These are phyloP conservation scores for Silurus aristotelis DNA, from an alignment of 2,797 vertebrate species.

Conservation along the genomic window DNA sequence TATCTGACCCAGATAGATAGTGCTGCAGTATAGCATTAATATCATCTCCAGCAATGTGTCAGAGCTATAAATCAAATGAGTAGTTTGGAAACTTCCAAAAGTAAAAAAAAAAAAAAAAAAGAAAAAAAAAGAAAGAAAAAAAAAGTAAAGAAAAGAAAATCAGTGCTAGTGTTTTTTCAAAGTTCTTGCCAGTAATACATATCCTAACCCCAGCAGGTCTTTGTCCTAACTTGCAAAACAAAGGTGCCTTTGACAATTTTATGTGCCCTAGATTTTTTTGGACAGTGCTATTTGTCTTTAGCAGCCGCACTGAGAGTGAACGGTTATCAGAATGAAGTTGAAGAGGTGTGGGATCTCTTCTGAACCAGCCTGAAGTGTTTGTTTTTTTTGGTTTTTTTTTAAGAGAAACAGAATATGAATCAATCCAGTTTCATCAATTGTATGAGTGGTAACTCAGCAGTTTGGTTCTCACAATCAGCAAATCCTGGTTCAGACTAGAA, in stretches of 20 bases:
- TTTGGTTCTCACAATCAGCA: neutral
- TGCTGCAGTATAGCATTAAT: constrained; percentile 15
- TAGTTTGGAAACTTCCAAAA: neutral
- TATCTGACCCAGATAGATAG: constrained; percentile 35
- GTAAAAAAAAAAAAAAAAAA: neutral
- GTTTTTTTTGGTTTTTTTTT: neutral
- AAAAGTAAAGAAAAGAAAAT: neutral
- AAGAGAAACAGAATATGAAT: neutral
- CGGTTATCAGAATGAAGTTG: neutral
- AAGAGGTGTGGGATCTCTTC: neutral
- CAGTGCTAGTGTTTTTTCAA: constrained; percentile 8
- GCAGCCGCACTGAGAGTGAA: neutral
- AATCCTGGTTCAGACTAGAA: neutral
- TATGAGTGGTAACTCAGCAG: neutral
- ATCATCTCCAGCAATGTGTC: constrained; percentile 25
- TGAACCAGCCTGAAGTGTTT: neutral
- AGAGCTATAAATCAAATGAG: constrained; percentile 33
- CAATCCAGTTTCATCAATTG: neutral
- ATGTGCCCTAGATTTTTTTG: constrained; percentile 19
- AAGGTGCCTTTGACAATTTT: constrained; percentile 24
- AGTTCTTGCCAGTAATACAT: neutral
- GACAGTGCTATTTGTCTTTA: constrained; percentile 17
- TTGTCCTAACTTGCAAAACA: constrained; percentile 16
- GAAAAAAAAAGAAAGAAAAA: no score
- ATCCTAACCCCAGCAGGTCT: constrained; percentile 14